Evolutionary conservation across 2,888 invertebrate species (phyloP), one percentile per base, ranked within the genome.

Genomic region (Hybos culiciformis): DNA sequence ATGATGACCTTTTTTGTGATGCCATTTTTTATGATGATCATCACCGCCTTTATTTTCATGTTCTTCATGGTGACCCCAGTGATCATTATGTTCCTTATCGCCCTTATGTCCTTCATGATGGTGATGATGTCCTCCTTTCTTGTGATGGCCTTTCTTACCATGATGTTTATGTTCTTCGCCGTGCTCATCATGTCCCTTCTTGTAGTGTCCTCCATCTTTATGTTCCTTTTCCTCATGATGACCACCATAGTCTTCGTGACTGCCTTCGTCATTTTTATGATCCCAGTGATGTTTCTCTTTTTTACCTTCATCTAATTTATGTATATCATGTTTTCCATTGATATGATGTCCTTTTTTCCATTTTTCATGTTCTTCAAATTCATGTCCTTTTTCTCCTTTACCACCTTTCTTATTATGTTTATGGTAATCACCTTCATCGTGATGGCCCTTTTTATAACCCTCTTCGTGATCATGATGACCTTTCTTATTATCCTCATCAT

Each of bases 251-350:
- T 85, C 83, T 59, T 83, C 82, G 61, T 85, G 83, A 53, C 82
- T 82, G 0, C 80, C 85, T 37, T 78, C 78, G 55, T 83, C 83
- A 52, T 86, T 83, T 55, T 84, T 79, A 64, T 86, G 86, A 53
- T 87, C 86, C 62, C 79, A 85, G 75, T 84, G 86, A 57, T 84
- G 79, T 58, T 87, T 86, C 56, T 86, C 81, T 63, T 87, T 87
- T 60, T 85, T 83, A 66, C 77, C 84, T 64, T 87, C 87, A 62
- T 88, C 83, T 46, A 83, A 66, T 58, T 88, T 87, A 66, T 88
- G 84, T 7, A 86, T 73, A 60, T 85, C 81, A 59, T 88, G 87
- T 51, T 84, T 83, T 44, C 88, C 86, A 62, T 87, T 83, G 51
- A 85, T 87, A 49, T 80, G 80, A 66, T 87, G 86, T 0, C 87